Base-by-base conservation (phyloP, 2,888 invertebrate species). In the Polydesmus complanatus region DNA sequence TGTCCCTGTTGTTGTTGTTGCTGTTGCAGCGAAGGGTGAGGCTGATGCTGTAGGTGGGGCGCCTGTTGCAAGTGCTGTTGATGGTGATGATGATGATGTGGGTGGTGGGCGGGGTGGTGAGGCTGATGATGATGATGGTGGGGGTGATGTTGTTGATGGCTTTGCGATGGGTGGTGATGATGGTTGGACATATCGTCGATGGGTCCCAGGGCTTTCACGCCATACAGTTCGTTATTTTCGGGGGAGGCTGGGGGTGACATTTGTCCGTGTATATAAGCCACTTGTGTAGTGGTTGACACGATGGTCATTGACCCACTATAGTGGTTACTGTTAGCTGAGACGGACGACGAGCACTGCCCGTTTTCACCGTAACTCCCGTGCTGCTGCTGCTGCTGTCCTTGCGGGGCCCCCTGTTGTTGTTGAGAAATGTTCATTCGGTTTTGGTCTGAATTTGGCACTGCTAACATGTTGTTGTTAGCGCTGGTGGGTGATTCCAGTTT, bases 201-300 rank as follows among this genome's bases (percentile, higher is more conserved):
- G 5, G 8, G 51, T 11, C 51, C 51, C 8, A 51, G 8, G 51
- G 8, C 19, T 37, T 59, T 59, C 26, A 48, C 27, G 3, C 27
- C 64, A 58, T 66, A 66, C 37, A 62, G 65, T 18, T 65, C 66
- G 58, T 67, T 67, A 61, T 69, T 70, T 66, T 75, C 75, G 5
- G 76, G 76, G 62, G 76, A 75, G 25, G 74, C 73, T 2, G 76
- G 75, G 5, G 75, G 75, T 1, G 77, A 77, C 65, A 77, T 73
- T 64, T 74, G 73, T n/a, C 69, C 68, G 25, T 67, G 67, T 5
- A 64, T 65, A 53, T 67, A 67, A 18, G 66, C 65, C 21, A 66
- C 67, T 56, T 66, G 66, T 2, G 57, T 57, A 2, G 57, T 57
- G 22, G 68, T 64, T 54, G 70, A 69, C 53, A 71, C 68, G 61